Base-by-base conservation (phyloP, 2,888 invertebrate species). In the Lycia hirtaria region DNA sequence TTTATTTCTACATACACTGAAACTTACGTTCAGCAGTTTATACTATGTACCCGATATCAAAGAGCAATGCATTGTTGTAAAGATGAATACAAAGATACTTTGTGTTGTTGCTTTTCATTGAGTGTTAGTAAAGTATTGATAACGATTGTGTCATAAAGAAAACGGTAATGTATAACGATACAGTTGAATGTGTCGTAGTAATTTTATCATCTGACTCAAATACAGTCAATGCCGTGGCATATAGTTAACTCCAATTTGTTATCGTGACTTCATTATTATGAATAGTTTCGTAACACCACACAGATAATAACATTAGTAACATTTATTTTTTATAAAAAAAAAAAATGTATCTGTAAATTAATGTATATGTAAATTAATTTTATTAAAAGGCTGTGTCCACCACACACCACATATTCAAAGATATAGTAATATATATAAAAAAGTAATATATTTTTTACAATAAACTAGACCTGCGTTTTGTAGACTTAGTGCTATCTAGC, bases 181-280 rank as follows among this genome's bases (percentile, higher is more conserved):
- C 12, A 19, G 9, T 24, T 35, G 26, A 32, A 28, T 51, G 20
- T 54, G 10, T 56, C 20, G 45, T 37, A 19, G 4, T 10, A 22
- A 30, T 22, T 38, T 26, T 45, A 30, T 14, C 37, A 15, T 24
- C 30, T 45, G 4, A 26, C 43, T 41, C 41, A 38, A 44, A 15
- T 26, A 44, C 10, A 15, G 14, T 41, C 19, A 30, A 24, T 44
- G 43, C 54, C 32, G 28, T 35, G 28, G 48, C 35, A 47, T 30
- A 44, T 52, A 51, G 54, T n/a, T 37, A 47, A 44, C 35, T 32
- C 17, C 44, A 12, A 44, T 35, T 56, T 22, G 14, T 4, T 22
- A 26, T 45, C 47, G 44, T 57, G 55, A 52, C 54, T 20, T 62
- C 44, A 55, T 15, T 10, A 5, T n/a, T 50, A 22, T 22, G 32